phyloP scores from a whole-genome alignment of 2,888 invertebrate genomes.

The Trissolcus brochymenae region DNA sequence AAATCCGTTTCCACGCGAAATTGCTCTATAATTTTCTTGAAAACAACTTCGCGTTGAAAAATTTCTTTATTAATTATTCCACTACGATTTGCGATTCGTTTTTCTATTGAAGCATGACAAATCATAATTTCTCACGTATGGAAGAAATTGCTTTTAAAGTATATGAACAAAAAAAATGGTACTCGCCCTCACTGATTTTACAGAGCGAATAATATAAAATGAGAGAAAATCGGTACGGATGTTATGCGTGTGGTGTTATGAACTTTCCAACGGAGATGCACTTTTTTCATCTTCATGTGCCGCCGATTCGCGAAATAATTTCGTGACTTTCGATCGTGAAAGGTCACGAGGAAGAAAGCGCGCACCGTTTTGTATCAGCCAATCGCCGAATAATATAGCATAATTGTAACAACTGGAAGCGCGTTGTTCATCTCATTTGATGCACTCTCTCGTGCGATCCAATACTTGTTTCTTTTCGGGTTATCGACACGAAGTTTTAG shows the following conservation, averaged over 20 bases:
- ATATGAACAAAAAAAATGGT: too few relatives aligned
- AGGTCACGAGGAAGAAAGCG: slow-evolving; percentile 61
- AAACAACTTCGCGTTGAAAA: too few relatives aligned
- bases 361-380: slow-evolving; percentile 37
- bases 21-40: too few relatives aligned
- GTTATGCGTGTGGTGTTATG: slow-evolving; percentile 29
- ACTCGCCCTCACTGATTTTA: too few relatives aligned
- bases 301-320: slow-evolving; percentile 58
- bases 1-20: too few relatives aligned
- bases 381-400: slow-evolving; percentile 37
- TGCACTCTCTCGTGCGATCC: slow-evolving; percentile 1
- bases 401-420: slow-evolving; percentile 40
- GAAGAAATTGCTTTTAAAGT: too few relatives aligned
- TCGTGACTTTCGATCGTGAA: slow-evolving; percentile 60
- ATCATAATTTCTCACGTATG: slow-evolving; percentile 13
- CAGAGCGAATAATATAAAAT: too few relatives aligned
- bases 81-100: too few relatives aligned
- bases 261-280: slow-evolving; percentile 51
- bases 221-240: too few relatives aligned
- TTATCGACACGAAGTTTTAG: too few relatives aligned
- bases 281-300: slow-evolving; percentile 39
- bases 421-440: slow-evolving; percentile 40
- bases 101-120: not conserved
- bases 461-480: not conserved
- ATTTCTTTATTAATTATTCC: too few relatives aligned